Base-by-base conservation (phyloP, 2,797 vertebrate genomes). In the Taenioides sp. region DNA sequence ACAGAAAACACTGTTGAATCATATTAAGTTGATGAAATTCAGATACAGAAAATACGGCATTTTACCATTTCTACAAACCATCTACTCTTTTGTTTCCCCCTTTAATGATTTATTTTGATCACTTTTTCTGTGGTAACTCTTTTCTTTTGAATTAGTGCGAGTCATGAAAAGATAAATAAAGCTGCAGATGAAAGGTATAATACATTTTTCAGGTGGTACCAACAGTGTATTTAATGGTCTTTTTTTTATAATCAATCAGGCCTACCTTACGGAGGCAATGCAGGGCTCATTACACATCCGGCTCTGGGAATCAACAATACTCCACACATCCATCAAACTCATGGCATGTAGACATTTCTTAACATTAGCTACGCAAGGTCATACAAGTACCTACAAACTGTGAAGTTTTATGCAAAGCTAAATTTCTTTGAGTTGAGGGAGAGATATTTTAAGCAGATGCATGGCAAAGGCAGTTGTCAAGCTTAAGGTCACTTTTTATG, bases 251-350 rank as follows among this genome's bases (percentile, higher is more conserved):
- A 92, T 92, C 89, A 90, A 89, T 93, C 90, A 73, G 65, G 69
- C 75, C 78, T 88, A 86, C 80, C 87, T 82, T 89, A 83, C 81
- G 78, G 83, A 81, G 79, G 80, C 83, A 80, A 77, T 79, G 78
- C 86, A 80, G 72, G 88, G 85, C 81, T 91, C 89, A 91, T 93
- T 91, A 91, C 88, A 85, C 86, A 89, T 81, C 84, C 72, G 63
- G 75, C 80, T 88, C 75, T 77, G 80, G 87, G 83, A 76, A 79
- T 86, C 65, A 72, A 86, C 85, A 84, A 71, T 58, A 31, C 60
- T 63, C 64, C 50, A 62, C 76, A 77, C 86, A 91, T 90, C 84
- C 86, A 88, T 91, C 90, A 91, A 66, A 75, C 72, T 82, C 76
- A 78, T 75, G 73, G 78, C 80, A 43, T 16, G 4, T 18, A n/a